Percentiles rank a stretch among this genome's conserved stretches.
These are phyloP conservation scores for Cantharis rustica DNA, from an alignment of 2,888 invertebrate species.

Conservation along the genomic window DNA sequence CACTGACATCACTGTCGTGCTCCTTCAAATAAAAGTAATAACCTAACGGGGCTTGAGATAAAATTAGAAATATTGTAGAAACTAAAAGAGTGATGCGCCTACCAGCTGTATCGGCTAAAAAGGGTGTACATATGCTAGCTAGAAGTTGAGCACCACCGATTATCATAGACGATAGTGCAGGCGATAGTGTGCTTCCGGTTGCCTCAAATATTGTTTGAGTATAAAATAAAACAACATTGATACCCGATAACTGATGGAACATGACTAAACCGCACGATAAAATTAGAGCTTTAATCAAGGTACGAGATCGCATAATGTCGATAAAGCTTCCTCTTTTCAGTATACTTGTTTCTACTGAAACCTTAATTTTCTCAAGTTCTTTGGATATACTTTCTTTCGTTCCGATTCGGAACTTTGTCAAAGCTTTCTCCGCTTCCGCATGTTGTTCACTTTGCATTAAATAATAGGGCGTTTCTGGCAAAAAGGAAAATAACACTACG, in stretches of 20 bases:
- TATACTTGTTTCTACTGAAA: constrained; percentile 48
- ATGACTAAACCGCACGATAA: constrained; percentile 72
- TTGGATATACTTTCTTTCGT: constrained; percentile 57
- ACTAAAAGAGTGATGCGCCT: constrained; percentile 70
- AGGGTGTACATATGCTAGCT: constrained; percentile 71
- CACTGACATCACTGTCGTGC: constrained; percentile 50
- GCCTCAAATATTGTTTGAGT: constrained; percentile 70
- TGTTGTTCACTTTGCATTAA: constrained; percentile 63
- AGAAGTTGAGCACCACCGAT: constrained; percentile 74
- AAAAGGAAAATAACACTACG: constrained; percentile 63
- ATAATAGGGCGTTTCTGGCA: constrained; percentile 82
- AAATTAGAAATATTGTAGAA: constrained; percentile 68
- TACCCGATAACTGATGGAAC: constrained; percentile 81
- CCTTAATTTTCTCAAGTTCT: constrained; percentile 48
- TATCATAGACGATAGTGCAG: constrained; percentile 72
- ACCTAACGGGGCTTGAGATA: constrained; percentile 64
- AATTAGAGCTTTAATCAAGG: constrained; percentile 75
- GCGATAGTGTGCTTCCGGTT: constrained; percentile 65
- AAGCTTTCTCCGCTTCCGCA: constrained; percentile 60
- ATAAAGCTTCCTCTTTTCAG: constrained; percentile 46
- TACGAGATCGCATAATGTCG: constrained; percentile 66
- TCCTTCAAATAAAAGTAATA: constrained; percentile 68
- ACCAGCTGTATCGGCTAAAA: constrained; percentile 77
- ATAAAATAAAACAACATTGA: constrained; percentile 78
- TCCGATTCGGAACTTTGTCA: constrained; percentile 68